phyloP scores from a whole-genome alignment of 2,113 vertebrate genomes.

The Labrus mixtus region DNA sequence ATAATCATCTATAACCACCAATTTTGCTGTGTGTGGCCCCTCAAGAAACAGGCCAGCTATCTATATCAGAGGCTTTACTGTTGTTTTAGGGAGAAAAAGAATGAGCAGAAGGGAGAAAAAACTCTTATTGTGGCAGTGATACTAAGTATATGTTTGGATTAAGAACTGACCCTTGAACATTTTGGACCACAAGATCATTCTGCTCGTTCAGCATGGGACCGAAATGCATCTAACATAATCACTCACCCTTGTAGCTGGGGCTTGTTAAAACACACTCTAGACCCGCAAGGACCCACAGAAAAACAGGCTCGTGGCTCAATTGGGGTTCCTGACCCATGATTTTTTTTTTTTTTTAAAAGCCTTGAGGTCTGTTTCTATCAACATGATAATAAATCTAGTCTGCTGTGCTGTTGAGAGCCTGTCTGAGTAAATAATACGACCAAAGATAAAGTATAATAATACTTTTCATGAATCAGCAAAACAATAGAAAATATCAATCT shows the following conservation, averaged over 20 bases:
- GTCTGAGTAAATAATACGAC: conserved; percentile 1
- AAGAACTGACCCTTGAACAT: conserved; percentile 57
- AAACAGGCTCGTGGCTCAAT: conserved; percentile 61
- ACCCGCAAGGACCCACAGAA: conserved; percentile 50
- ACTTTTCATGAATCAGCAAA: conserved; percentile 17
- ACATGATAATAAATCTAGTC: conserved; percentile 64
- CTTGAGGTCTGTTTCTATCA: conserved; percentile 64
- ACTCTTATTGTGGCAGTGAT: conserved; percentile 14
- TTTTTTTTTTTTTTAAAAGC: no score
- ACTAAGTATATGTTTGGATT: conserved; percentile 70
- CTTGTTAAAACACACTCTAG: conserved; percentile 64
- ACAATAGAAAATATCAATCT: conserved; percentile 31
- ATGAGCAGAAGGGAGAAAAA: neutral
- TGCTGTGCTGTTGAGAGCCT: conserved; percentile 29
- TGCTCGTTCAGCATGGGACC: conserved; percentile 53
- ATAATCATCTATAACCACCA: neutral
- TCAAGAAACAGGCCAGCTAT: neutral
- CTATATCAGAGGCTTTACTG: conserved; percentile 1
- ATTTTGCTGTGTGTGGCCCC: conserved; percentile 18
- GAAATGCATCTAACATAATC: conserved; percentile 67
- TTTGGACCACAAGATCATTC: conserved; percentile 44
- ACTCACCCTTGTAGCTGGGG: conserved; percentile 48
- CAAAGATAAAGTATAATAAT: neutral
- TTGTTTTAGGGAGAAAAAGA: conserved; percentile 4
- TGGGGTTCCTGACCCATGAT: conserved; percentile 66